Evolutionary conservation across 2,888 invertebrate genomes (phyloP).

Genomic region (Archips xylosteana): DNA sequence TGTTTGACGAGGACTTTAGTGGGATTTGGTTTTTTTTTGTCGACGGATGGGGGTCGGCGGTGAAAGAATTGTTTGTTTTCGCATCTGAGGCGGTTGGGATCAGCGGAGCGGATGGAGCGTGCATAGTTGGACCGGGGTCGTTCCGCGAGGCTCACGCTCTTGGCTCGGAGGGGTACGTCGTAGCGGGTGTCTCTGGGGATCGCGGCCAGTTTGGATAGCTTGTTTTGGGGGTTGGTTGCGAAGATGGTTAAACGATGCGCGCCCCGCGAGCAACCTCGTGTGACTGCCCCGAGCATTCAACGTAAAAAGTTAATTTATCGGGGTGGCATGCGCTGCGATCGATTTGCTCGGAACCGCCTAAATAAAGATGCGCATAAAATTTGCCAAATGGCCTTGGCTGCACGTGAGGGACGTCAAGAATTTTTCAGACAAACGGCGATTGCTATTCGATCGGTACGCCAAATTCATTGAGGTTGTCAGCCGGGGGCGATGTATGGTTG

Average conservation of each 20-base stretch:
- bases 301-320: conserved; percentile 81
- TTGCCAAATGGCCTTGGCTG: conserved; percentile 66
- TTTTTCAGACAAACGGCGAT: conserved; percentile 53
- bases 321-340: conserved; percentile 77
- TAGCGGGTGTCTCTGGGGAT: conserved; percentile 54
- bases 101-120: conserved; percentile 70
- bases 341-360: conserved; percentile 68
- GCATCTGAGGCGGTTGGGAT: conserved; percentile 59
- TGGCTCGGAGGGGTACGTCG: conserved; percentile 69
- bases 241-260: conserved; percentile 35
- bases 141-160: conserved; percentile 72
- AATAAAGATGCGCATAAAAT: conserved; percentile 79
- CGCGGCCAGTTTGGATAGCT: conserved; percentile 59
- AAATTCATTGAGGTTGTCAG: conserved; percentile 13
- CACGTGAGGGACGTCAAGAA: conserved; percentile 61
- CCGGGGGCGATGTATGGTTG: neutral
- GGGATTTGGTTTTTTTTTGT: conserved; percentile 51
- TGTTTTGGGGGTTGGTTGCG: neutral
- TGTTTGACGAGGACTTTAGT: conserved; percentile 63
- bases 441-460: conserved; percentile 19
- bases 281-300: conserved; percentile 68
- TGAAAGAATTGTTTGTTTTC: conserved; percentile 63
- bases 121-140: conserved; percentile 72
- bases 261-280: conserved; percentile 58
- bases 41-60: conserved; percentile 50